Conservation (phyloP, 2,113 vertebrate species). For the Callopanchax toddi region DNA sequence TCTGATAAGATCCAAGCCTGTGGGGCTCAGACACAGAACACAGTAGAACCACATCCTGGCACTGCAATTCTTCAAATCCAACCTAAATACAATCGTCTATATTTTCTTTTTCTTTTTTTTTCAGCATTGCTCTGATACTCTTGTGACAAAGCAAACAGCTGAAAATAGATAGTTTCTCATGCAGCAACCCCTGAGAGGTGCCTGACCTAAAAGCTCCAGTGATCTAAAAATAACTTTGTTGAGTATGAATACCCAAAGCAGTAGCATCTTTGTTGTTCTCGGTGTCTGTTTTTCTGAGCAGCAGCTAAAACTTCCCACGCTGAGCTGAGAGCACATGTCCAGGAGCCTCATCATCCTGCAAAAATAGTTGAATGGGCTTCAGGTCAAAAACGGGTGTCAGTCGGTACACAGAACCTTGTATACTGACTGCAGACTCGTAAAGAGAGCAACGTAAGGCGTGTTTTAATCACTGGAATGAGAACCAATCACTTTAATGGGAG, state of each 20-base stretch:
- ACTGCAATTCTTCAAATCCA: slow-evolving; percentile 3
- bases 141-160: slow-evolving; percentile 25
- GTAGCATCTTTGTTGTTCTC: slow-evolving; percentile 8
- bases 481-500: slow-evolving; percentile 22
- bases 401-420: not conserved
- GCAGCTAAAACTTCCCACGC: slow-evolving; percentile 5
- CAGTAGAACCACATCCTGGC: not conserved
- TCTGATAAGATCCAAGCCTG: not conserved
- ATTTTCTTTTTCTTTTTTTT: slow-evolving; percentile 1
- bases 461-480: not conserved
- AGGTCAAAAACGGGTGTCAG: not conserved
- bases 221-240: slow-evolving; percentile 62
- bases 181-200: slow-evolving; percentile 8
- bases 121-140: not conserved
- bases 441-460: not conserved
- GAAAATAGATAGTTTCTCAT: slow-evolving; percentile 35
- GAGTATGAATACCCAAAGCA: slow-evolving; percentile 38
- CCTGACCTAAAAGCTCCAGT: slow-evolving; percentile 34
- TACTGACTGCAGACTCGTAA: not conserved
- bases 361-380: slow-evolving; percentile 2
- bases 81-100: not conserved
- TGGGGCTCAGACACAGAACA: not conserved
- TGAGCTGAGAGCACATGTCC: not conserved
- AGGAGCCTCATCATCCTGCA: slow-evolving; percentile 1
- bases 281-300: not conserved